phyloP scores from a whole-genome alignment of 35 echinoderm and acorn worm genomes.

The Lytechinus pictus region DNA sequence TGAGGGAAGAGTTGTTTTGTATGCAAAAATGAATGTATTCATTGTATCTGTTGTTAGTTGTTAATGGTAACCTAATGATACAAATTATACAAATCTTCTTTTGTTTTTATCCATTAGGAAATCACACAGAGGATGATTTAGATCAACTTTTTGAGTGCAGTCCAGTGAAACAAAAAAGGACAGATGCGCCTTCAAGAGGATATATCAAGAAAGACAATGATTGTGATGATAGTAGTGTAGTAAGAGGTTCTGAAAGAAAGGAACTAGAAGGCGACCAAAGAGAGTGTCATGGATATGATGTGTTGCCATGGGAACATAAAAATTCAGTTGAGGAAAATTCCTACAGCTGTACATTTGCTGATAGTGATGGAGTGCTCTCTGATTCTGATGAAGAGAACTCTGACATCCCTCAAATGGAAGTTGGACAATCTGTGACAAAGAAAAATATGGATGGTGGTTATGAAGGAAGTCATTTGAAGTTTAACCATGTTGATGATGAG shows the following conservation, averaged over 20 bases:
- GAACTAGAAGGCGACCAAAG: neutral
- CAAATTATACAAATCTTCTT: neutral
- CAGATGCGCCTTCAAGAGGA: neutral
- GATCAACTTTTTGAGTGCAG: constrained; percentile 1
- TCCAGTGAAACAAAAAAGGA: neutral
- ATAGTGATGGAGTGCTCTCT: constrained; percentile 23
- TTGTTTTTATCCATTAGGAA: neutral
- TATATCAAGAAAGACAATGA: neutral
- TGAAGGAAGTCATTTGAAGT: neutral
- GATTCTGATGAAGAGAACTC: neutral
- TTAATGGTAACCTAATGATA: neutral
- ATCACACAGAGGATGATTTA: neutral
- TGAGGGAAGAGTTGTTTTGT: neutral
- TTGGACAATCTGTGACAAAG: neutral
- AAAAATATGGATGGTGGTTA: neutral
- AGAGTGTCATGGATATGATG: neutral
- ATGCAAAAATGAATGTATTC: neutral
- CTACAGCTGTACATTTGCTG: neutral
- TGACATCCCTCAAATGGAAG: neutral
- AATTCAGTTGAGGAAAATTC: neutral
- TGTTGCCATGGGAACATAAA: neutral
- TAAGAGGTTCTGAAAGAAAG: neutral
- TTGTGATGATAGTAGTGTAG: neutral
- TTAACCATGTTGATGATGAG: neutral
- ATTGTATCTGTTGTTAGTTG: neutral